Evolutionary conservation across 2,888 invertebrate genomes (phyloP).

Genomic region (Lasioglossum zephyrum): DNA sequence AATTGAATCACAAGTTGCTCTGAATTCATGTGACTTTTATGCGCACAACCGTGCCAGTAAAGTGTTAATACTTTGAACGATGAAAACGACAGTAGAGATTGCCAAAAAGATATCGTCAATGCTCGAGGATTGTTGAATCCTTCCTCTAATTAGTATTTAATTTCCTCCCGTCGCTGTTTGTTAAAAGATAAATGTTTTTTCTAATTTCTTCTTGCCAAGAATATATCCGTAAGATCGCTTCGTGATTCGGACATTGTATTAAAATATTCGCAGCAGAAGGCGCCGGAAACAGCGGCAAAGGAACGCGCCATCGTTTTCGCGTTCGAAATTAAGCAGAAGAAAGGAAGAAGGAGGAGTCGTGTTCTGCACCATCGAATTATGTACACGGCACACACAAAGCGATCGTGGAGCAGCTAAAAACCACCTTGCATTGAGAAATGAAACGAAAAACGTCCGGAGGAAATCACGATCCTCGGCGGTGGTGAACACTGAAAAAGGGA

Average conservation of each 20-base stretch:
- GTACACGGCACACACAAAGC: conserved; percentile 31
- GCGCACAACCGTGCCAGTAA: background rate
- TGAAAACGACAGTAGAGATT: background rate
- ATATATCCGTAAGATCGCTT: background rate
- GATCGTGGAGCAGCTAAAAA: conserved; percentile 20
- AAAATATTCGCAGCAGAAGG: background rate
- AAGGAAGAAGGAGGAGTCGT: conserved; percentile 48
- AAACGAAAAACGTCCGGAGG: background rate
- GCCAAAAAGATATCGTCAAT: background rate
- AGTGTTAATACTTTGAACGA: background rate
- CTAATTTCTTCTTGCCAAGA: background rate
- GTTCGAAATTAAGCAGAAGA: conserved; percentile 30
- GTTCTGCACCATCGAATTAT: conserved; percentile 25
- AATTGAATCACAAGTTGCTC: no score
- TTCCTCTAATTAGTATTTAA: background rate
- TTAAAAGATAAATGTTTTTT: background rate
- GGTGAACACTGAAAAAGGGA: background rate
- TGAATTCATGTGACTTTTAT: background rate
- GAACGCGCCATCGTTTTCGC: conserved; percentile 14
- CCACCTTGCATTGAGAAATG: conserved; percentile 24
- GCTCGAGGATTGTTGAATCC: background rate
- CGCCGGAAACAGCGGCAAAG: background rate
- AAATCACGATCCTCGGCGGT: background rate
- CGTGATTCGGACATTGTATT: background rate
- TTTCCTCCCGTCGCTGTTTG: background rate